phyloP scores from a whole-genome alignment of 53 echinoderm and acorn worm species.

The Mesocentrotus franciscanus region DNA sequence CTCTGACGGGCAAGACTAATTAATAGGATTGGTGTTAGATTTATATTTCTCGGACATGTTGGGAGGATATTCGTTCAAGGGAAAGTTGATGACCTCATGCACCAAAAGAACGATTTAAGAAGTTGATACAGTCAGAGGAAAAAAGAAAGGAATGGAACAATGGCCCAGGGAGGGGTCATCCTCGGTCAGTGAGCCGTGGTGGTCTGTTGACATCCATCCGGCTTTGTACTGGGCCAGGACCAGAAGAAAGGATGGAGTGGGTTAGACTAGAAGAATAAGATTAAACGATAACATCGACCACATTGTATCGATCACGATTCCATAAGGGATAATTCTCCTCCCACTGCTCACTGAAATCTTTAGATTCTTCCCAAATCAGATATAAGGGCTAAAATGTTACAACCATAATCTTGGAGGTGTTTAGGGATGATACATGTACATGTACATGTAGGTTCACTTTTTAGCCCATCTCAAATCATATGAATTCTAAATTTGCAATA shows the following conservation, averaged over 20 bases:
- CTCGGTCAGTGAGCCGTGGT: constrained; percentile 14
- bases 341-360: background rate
- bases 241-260: constrained; percentile 9
- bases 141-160: background rate
- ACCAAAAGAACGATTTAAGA: constrained; percentile 8
- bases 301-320: constrained; percentile 43
- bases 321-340: background rate
- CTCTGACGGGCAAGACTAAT: background rate
- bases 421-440: background rate
- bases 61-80: background rate
- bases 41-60: background rate
- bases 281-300: constrained; percentile 51
- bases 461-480: background rate
- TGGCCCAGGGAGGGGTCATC: constrained; percentile 8
- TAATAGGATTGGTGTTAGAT: constrained; percentile 11
- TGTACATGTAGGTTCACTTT: background rate
- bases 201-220: constrained; percentile 15
- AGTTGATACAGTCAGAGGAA: background rate
- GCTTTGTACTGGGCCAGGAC: constrained; percentile 1
- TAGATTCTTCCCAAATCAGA: background rate
- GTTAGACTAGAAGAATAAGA: background rate
- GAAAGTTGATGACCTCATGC: constrained; percentile 23
- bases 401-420: background rate
- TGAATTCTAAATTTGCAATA: background rate
- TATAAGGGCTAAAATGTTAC: background rate